Evolutionary conservation across 2,113 vertebrate species (phyloP).

Genomic region (Colistium nudipinnis): DNA sequence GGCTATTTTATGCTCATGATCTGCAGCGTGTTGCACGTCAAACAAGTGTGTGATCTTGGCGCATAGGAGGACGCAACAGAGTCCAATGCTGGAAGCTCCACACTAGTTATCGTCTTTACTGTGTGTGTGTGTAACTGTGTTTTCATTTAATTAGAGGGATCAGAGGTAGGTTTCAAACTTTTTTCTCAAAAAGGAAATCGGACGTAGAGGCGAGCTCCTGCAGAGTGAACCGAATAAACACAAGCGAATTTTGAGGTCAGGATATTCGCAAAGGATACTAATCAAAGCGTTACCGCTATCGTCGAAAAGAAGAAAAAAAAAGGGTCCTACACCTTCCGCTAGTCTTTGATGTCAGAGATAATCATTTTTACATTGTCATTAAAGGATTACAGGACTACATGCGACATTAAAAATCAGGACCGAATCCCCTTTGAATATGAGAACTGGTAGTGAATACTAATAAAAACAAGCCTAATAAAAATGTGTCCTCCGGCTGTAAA

Average conservation of each 20-base stretch:
- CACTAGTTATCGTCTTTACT: constrained; percentile 41
- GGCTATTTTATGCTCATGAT: constrained; percentile 72
- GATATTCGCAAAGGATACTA: constrained; percentile 49
- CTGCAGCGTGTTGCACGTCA: constrained; percentile 64
- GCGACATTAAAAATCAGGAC: neutral
- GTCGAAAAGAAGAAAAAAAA: constrained; percentile 6
- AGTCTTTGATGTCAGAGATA: constrained; percentile 28
- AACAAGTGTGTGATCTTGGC: constrained; percentile 57
- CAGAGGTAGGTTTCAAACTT: constrained; percentile 71
- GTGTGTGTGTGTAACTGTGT: constrained; percentile 54
- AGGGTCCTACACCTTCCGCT: neutral
- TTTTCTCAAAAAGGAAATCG: constrained; percentile 66
- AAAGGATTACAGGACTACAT: neutral
- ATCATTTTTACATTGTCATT: constrained; percentile 30
- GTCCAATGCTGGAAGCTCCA: constrained; percentile 47
- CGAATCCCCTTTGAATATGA: neutral
- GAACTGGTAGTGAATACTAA: neutral
- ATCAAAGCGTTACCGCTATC: constrained; percentile 48
- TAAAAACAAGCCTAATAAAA: too few species aligned
- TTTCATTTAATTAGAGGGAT: constrained; percentile 77
- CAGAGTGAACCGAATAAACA: constrained; percentile 67
- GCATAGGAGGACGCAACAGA: constrained; percentile 59
- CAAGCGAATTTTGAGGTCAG: constrained; percentile 50
- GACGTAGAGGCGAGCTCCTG: constrained; percentile 54
- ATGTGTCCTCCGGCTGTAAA: too few species aligned